Evolutionary conservation across 1,140 invertebrate species (phyloP).

Genomic region (Argopecten irradians): DNA sequence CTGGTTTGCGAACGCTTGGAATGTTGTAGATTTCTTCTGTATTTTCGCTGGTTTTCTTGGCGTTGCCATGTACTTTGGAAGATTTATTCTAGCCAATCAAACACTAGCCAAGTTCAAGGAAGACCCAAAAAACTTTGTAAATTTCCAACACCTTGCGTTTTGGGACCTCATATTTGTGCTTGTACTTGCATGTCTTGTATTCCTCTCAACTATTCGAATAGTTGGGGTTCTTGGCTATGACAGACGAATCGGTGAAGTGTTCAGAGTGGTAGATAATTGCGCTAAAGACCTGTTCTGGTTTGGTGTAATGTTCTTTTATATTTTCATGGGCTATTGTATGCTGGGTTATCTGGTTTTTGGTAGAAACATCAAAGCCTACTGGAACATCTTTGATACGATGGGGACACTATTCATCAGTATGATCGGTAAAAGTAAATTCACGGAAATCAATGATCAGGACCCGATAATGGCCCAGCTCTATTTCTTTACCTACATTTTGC

Average conservation of each 20-base stretch:
- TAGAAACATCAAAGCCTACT: conserved; percentile 56
- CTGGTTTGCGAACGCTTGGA: conserved; percentile 76
- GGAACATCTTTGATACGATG: conserved; percentile 55
- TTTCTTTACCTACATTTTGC: conserved; percentile 58
- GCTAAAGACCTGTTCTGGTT: conserved; percentile 60
- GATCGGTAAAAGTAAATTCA: conserved; percentile 81
- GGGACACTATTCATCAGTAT: conserved; percentile 76
- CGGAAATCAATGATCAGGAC: conserved; percentile 58
- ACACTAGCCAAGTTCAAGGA: conserved; percentile 51
- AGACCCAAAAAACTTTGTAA: conserved; percentile 60
- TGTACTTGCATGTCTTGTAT: conserved; percentile 52
- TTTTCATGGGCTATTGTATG: conserved; percentile 54
- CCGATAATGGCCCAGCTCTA: conserved; percentile 59
- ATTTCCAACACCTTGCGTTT: conserved; percentile 60
- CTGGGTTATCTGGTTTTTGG: conserved; percentile 61
- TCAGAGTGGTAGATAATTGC: conserved; percentile 54
- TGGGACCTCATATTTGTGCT: conserved; percentile 56
- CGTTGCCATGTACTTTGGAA: conserved; percentile 71
- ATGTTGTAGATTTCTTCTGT: conserved; percentile 72
- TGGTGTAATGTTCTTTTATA: conserved; percentile 53
- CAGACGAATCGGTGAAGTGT: conserved; percentile 59
- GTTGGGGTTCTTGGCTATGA: conserved; percentile 68
- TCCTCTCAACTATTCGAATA: conserved; percentile 59
- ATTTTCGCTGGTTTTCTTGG: conserved; percentile 68
- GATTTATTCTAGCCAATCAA: conserved; percentile 51